Evolutionary conservation across 1,140 invertebrate genomes (phyloP).

Genomic region (roundworm (Caenorhabditis elegans)): DNA sequence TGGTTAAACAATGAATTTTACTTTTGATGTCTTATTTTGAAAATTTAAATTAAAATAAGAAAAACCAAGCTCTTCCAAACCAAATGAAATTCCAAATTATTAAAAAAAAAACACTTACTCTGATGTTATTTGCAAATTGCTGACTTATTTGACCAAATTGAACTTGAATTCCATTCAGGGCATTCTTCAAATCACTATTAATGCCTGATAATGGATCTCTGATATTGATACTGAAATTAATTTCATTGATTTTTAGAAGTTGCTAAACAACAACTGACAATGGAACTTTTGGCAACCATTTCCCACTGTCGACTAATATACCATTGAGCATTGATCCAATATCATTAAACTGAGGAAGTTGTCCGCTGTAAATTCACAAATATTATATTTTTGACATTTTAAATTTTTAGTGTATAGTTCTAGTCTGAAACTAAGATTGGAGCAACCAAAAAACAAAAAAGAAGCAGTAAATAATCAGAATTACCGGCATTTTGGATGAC

Average conservation of each 20-base stretch:
- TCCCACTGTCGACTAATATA: conserved; percentile 5
- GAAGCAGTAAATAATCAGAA: neutral
- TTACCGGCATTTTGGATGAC: conserved; percentile 32
- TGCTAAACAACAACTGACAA: neutral
- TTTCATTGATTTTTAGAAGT: neutral
- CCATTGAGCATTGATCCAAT: conserved; percentile 15
- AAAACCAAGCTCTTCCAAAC: too few relatives aligned
- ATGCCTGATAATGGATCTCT: conserved; percentile 30
- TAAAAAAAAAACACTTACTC: neutral
- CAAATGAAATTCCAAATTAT: too few relatives aligned
- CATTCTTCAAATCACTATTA: neutral
- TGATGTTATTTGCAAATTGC: neutral
- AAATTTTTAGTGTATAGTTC: neutral
- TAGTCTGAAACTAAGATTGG: neutral
- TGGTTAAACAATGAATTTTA: too few relatives aligned
- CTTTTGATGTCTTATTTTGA: too few relatives aligned
- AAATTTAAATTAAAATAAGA: too few relatives aligned
- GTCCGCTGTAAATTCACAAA: conserved; percentile 31
- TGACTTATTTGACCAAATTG: conserved; percentile 29
- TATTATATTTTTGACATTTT: neutral
- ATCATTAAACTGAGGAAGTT: neutral
- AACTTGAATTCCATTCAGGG: neutral
- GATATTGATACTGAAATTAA: conserved; percentile 12
- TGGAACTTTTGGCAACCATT: conserved; percentile 24
- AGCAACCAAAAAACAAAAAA: neutral